Base-by-base conservation (phyloP, 2,888 invertebrate species). In the Notocelia uddmanniana region DNA sequence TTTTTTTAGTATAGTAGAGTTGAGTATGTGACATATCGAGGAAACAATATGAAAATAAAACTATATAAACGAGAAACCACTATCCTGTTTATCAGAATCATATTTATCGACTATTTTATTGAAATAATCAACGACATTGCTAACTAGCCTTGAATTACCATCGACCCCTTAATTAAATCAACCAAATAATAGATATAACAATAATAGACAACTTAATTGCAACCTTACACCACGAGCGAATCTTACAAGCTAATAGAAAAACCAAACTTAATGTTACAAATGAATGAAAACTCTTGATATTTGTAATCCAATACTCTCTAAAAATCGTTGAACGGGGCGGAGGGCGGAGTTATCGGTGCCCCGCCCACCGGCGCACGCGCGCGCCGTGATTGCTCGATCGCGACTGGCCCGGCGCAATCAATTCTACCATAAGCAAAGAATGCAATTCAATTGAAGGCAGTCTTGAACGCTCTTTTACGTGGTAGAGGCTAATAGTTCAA, bases 381-480 rank as follows among this genome's bases (percentile, higher is more conserved):
- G 73, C 64, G 62, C 74, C 79, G 78, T 83, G 84, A 91, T 92
- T 93, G 93, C 93, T 75, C 73, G 81, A 74, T 70, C 67, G 66
- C 74, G 15, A 74, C 76, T 80, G 90, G 88, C 90, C 85, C 78
- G 74, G 85, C 89, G 89, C 90, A 89, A 79, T 79, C 76, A 73
- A 71, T 73, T 74, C 79, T 80, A 79, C 80, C 79, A 77, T 80
- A 78, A 78, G 78, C 80, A 78, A 85, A 82, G 84, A 88, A 88
- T 84, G 85, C 88, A 88, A 90, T 91, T 87, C 85, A 91, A 89
- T 87, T 86, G 87, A 86, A 84, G 79, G 77, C 80, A 83, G 83
- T 83, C 80, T 83, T 85, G 82, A 86, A 84, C 83, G 81, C 79
- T 83, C 84, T 86, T 86, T 88, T 88, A 86, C 84, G 83, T 82